phyloP scores from a whole-genome alignment of 2,113 vertebrate genomes.

The Nicator chloris region DNA sequence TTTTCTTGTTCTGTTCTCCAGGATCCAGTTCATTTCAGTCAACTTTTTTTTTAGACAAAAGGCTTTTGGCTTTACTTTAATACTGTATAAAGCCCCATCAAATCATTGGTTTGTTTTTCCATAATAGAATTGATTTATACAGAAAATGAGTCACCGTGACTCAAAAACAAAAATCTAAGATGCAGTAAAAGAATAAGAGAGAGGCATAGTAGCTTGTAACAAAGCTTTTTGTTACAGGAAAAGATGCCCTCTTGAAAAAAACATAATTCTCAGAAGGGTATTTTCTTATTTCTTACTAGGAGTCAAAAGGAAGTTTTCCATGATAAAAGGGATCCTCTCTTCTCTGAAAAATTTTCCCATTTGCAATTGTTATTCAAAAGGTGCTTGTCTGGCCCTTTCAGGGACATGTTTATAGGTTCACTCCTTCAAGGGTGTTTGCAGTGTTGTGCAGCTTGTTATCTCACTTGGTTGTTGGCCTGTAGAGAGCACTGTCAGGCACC shows the following conservation, averaged over 20 bases:
- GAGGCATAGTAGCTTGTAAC: neutral
- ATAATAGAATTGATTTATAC: neutral
- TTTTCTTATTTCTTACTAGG: neutral
- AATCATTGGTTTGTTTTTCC: neutral
- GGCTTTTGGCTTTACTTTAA: neutral
- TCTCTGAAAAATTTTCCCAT: neutral
- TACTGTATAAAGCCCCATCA: neutral
- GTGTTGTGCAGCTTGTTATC: neutral
- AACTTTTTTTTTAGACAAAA: neutral
- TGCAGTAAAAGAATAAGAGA: neutral
- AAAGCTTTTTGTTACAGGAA: neutral
- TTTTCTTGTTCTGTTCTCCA: neutral
- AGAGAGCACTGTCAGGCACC: neutral
- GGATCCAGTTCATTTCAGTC: neutral
- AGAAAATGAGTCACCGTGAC: neutral
- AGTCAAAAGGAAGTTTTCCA: neutral
- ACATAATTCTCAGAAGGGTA: neutral
- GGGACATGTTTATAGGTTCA: neutral
- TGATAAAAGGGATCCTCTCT: neutral
- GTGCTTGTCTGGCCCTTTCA: neutral
- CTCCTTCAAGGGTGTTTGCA: neutral
- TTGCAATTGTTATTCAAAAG: neutral
- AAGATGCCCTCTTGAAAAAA: neutral
- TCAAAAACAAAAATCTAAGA: neutral
- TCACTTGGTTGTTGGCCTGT: neutral